Evolutionary conservation across 2,113 vertebrate species (phyloP).

Genomic region (Stigmatopora argus): DNA sequence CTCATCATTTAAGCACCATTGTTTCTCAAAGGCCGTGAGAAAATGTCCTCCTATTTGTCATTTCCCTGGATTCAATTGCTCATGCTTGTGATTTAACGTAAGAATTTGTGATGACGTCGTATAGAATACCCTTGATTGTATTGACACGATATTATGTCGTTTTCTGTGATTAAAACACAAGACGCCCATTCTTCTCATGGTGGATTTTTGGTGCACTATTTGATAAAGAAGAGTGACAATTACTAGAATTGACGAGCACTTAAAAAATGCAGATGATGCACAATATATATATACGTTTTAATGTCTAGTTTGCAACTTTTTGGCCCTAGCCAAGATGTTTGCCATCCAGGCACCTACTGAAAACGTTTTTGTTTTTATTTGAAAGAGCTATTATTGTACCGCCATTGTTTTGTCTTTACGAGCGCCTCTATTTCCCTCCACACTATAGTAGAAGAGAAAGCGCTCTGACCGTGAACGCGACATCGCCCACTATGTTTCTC

Average conservation of each 20-base stretch:
- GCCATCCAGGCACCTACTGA: no score
- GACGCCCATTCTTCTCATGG: slow-evolving; percentile 22
- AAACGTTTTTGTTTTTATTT: no score
- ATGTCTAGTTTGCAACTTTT: no score
- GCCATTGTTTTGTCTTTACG: neutral
- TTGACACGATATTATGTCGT: slow-evolving; percentile 19
- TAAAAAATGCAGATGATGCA: no score
- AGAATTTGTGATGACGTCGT: slow-evolving; percentile 45
- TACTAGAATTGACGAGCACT: no score
- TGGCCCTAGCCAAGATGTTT: no score
- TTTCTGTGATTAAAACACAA: slow-evolving; percentile 47
- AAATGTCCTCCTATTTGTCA: slow-evolving; percentile 4
- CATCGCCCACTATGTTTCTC: neutral
- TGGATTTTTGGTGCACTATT: slow-evolving; percentile 8
- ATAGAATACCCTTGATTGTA: slow-evolving; percentile 52
- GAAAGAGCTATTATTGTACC: neutral
- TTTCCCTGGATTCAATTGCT: slow-evolving; percentile 19
- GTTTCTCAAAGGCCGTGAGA: slow-evolving; percentile 35
- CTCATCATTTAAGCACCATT: slow-evolving; percentile 14
- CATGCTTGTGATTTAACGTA: slow-evolving; percentile 37
- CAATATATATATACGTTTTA: no score
- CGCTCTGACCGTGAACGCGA: neutral
- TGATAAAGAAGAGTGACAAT: no score
- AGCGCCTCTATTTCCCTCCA: neutral
- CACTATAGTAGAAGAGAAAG: neutral